phyloP scores from a whole-genome alignment of 2,113 vertebrate genomes.

The Pluvianellus socialis region DNA sequence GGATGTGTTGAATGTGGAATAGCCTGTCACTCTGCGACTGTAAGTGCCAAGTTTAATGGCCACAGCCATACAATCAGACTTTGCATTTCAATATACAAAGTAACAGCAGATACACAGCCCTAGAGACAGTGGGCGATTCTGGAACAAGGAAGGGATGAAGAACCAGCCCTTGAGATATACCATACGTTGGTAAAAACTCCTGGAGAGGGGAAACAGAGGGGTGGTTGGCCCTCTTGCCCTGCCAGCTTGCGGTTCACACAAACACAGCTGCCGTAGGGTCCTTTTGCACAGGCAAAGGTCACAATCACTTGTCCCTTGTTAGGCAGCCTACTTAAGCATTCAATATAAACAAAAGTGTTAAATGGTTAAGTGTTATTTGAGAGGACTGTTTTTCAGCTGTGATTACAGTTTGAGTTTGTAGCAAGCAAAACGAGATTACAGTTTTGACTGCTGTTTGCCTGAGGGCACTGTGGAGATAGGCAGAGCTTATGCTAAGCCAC shows the following conservation, averaged over 20 bases:
- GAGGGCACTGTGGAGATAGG: not conserved
- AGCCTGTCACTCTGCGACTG: not conserved
- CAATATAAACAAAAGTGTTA: not conserved
- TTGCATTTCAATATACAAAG: not conserved
- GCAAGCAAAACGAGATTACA: not conserved
- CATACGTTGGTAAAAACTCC: not conserved
- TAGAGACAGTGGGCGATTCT: too few relatives aligned
- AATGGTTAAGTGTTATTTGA: not conserved
- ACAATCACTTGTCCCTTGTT: not conserved
- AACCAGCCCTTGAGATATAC: not conserved
- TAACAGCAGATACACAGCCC: not conserved
- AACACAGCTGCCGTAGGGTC: fast-evolving
- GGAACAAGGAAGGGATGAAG: not conserved
- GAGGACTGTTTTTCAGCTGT: not conserved
- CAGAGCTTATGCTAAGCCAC: not conserved
- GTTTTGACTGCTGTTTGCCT: not conserved
- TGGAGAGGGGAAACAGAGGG: not conserved
- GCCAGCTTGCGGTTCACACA: fast-evolving
- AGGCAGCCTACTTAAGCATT: not conserved
- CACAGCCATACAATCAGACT: not conserved
- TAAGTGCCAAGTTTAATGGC: not conserved
- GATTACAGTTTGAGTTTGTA: not conserved
- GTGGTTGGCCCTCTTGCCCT: not conserved
- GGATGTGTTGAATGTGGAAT: not conserved
- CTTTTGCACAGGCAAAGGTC: not conserved